Conservation (phyloP, 2,888 invertebrate species). For the Invenusta paracnida region DNA sequence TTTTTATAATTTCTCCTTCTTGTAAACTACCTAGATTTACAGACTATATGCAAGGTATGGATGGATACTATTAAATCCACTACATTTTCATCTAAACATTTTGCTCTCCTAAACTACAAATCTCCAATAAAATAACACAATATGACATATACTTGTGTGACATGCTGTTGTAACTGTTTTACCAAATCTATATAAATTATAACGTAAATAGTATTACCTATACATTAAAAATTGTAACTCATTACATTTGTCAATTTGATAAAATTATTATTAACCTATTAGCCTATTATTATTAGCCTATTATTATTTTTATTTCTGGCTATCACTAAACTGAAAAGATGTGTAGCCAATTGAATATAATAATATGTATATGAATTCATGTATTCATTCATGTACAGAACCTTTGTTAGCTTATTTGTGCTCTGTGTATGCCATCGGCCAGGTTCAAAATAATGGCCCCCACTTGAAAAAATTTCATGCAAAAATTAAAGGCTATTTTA, state of each 20-base stretch:
- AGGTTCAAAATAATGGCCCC: neutral
- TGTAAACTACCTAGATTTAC: neutral
- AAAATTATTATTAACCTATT: neutral
- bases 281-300: no score
- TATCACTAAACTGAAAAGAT: neutral
- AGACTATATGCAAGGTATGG: neutral
- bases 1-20: no score
- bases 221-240: neutral
- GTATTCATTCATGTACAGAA: neutral
- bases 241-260: neutral
- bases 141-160: neutral
- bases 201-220: neutral
- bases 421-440: neutral
- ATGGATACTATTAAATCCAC: neutral
- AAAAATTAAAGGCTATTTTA: neutral
- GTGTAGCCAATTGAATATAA: neutral
- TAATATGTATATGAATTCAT: neutral
- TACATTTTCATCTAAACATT: neutral
- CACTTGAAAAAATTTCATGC: neutral
- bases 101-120: neutral
- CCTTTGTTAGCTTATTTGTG: neutral
- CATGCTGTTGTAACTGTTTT: neutral
- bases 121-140: neutral
- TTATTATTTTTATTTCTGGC: neutral
- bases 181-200: neutral